Evolutionary conservation across 2,113 vertebrate genomes (phyloP).

Genomic region (Tyto alba): DNA sequence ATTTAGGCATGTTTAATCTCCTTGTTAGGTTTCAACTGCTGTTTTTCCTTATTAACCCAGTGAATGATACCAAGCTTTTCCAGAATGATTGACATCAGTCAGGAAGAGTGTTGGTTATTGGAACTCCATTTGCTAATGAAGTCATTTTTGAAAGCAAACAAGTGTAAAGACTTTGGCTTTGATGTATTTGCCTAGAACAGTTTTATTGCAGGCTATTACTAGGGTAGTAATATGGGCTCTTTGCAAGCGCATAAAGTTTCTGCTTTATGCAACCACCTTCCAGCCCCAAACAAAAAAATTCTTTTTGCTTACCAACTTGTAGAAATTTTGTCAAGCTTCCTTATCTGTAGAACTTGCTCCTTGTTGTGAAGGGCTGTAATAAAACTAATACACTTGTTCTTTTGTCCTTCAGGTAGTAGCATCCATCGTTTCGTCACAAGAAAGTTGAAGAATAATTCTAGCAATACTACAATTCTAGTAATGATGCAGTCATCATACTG

Average conservation of each 20-base stretch:
- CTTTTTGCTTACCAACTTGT: not conserved
- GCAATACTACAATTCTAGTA: no score
- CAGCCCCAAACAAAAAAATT: not conserved
- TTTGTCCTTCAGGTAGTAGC: not conserved
- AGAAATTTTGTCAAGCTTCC: not conserved
- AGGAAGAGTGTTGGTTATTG: not conserved
- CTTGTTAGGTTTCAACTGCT: not conserved
- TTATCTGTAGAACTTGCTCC: not conserved
- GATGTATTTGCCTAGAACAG: not conserved
- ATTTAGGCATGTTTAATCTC: conserved; percentile 8
- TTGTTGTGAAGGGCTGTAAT: not conserved
- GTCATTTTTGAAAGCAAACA: not conserved
- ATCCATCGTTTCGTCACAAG: not conserved
- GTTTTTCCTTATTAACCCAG: not conserved
- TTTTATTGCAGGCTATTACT: not conserved
- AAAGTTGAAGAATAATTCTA: not conserved
- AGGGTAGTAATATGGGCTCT: not conserved
- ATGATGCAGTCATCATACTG: no score
- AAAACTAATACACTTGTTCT: not conserved
- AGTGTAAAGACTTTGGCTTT: not conserved
- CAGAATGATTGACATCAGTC: not conserved
- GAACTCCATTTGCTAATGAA: not conserved
- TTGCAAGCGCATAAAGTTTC: not conserved
- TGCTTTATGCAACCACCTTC: not conserved
- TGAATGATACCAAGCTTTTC: not conserved